A percentile compares a stretch with the other conserved stretches of the same genome.
These are phyloP conservation scores for Sanderia malayensis DNA, from an alignment of 30 jellyfish, hydroid and myxozoan genomes.

Conservation along the genomic window DNA sequence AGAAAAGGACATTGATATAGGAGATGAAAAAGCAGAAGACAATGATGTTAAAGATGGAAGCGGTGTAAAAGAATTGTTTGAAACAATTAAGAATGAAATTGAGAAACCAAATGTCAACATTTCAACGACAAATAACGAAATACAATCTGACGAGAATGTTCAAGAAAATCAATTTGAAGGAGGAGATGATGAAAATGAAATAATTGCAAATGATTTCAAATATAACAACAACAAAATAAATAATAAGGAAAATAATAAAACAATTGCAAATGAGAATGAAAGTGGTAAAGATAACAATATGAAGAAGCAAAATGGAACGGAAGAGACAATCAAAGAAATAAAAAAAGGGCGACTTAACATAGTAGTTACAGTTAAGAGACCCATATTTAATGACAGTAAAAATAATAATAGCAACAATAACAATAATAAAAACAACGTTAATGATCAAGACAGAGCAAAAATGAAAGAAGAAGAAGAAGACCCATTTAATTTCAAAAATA, in stretches of 20 bases:
- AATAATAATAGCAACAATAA: background rate
- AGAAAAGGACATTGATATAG: too few relatives aligned
- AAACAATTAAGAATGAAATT: slow-evolving; percentile 7
- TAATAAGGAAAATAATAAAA: background rate
- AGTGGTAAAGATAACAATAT: background rate
- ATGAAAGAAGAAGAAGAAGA: too few relatives aligned
- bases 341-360: slow-evolving; percentile 39
- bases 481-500: background rate
- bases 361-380: slow-evolving; percentile 35
- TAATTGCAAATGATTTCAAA: slow-evolving; percentile 41
- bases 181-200: slow-evolving; percentile 51
- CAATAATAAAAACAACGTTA: too few relatives aligned
- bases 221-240: background rate
- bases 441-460: background rate
- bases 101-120: background rate
- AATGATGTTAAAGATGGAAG: slow-evolving; percentile 6
- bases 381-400: too few relatives aligned
- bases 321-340: slow-evolving; percentile 13
- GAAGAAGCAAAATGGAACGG: background rate
- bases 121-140: background rate
- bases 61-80: background rate
- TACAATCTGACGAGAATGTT: slow-evolving; percentile 14
- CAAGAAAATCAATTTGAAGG: slow-evolving; percentile 28
- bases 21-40: too few relatives aligned
- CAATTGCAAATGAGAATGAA: background rate